These are phyloP conservation scores for Ichneumon xanthorius DNA, from an alignment of 2,888 invertebrate genomes.

Conservation along the genomic window DNA sequence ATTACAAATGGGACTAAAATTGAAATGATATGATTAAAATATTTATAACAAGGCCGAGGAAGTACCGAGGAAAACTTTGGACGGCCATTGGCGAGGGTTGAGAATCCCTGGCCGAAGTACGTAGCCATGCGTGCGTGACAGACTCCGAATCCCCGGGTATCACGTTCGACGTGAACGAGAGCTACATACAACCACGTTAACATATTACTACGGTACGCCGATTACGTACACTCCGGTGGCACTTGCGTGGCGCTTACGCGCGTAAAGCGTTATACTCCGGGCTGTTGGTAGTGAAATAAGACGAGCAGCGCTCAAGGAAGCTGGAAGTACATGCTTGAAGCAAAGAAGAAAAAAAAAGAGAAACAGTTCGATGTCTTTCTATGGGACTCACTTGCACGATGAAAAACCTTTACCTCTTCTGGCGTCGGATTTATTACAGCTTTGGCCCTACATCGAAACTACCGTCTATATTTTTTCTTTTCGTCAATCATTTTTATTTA, in stretches of 20 bases:
- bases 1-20: too few species aligned
- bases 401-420: neutral
- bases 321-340: neutral
- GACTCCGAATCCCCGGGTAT: conserved; percentile 58
- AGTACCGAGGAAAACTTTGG: neutral
- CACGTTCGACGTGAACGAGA: conserved; percentile 53
- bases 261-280: conserved; percentile 45
- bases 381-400: neutral
- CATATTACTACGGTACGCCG: conserved; percentile 38
- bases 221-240: conserved; percentile 59
- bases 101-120: conserved; percentile 53
- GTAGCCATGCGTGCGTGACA: conserved; percentile 63
- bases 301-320: conserved; percentile 10
- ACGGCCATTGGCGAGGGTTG: conserved; percentile 33
- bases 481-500: neutral
- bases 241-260: conserved; percentile 65
- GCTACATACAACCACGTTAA: conserved; percentile 9
- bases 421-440: neutral
- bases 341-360: neutral
- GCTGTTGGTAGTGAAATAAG: conserved; percentile 20
- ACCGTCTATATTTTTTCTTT: neutral
- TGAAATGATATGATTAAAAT: too few species aligned
- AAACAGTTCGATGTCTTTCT: neutral
- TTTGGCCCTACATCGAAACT: neutral
- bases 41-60: neutral